These are phyloP conservation scores for Andrena haemorrhoa DNA, from an alignment of 2,888 invertebrate genomes.

Conservation along the genomic window DNA sequence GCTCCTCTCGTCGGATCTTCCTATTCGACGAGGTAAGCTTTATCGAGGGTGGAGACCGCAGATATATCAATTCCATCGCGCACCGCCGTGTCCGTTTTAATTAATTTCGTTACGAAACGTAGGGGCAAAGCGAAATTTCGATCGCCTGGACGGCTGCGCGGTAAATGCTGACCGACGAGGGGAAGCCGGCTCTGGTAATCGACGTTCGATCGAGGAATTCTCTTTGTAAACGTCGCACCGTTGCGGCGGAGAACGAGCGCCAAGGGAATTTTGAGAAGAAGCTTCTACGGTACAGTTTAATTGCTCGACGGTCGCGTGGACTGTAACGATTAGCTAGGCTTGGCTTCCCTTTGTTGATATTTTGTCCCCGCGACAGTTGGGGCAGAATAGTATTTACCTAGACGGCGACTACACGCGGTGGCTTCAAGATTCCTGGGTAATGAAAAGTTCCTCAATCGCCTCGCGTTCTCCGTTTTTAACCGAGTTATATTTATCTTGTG, in stretches of 20 bases:
- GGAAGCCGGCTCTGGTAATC: constrained; percentile 53
- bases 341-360: not conserved
- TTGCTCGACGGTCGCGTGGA: constrained; percentile 1
- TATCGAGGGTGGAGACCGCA: not conserved
- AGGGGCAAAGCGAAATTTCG: constrained; percentile 40
- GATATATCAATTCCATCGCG: constrained; percentile 41
- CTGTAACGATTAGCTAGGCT: not conserved
- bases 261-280: not conserved
- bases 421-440: not conserved
- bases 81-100: constrained; percentile 44
- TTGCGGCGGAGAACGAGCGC: not conserved
- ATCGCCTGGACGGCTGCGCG: constrained; percentile 43
- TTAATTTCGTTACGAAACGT: constrained; percentile 48
- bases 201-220: constrained; percentile 37
- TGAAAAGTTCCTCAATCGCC: not conserved
- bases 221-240: not conserved
- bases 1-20: not conserved
- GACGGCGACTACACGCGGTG: not conserved
- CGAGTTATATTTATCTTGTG: too few relatives aligned
- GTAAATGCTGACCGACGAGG: constrained; percentile 49
- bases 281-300: not conserved
- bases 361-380: not conserved
- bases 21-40: not conserved
- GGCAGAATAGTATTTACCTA: not conserved
- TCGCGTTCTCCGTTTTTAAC: too few relatives aligned